These are phyloP conservation scores for Cosmia pyralina DNA, from an alignment of 2,888 invertebrate species.

Conservation along the genomic window DNA sequence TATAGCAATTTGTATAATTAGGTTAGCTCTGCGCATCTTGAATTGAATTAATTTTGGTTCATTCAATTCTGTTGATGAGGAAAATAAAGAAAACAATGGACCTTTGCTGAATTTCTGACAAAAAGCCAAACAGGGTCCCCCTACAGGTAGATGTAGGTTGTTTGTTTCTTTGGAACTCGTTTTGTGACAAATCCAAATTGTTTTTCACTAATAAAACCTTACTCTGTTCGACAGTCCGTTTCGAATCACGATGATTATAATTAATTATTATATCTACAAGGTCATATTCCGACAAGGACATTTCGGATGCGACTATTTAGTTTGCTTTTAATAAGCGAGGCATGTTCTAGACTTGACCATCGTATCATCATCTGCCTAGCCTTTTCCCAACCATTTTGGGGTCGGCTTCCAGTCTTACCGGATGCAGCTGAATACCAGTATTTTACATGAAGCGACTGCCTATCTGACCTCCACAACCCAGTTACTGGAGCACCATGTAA, in stretches of 20 bases:
- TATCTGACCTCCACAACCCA: no score
- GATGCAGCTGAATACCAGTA: no score
- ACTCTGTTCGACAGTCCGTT: neutral
- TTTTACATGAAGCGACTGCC: no score
- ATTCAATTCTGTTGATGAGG: constrained; percentile 13
- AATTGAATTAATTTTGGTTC: constrained; percentile 22
- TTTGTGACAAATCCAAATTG: neutral
- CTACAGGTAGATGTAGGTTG: neutral
- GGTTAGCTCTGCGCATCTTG: constrained; percentile 14
- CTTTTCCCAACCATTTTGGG: no score
- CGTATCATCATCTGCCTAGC: neutral
- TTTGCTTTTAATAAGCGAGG: constrained; percentile 19
- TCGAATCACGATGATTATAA: neutral
- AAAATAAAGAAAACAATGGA: constrained; percentile 1
- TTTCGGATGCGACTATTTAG: constrained; percentile 16
- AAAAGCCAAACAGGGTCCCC: no score
- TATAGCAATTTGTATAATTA: constrained; percentile 41
- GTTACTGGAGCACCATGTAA: neutral
- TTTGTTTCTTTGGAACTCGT: neutral
- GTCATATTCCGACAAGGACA: constrained; percentile 6
- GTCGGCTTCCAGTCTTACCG: no score
- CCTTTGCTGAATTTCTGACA: neutral
- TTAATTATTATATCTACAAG: neutral
- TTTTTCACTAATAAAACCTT: neutral
- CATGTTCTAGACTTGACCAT: constrained; percentile 2